A percentile compares a stretch with the other conserved stretches of the same genome.
phyloP scores from a whole-genome alignment of 2,113 vertebrate genomes.

The Microtus oregoni region DNA sequence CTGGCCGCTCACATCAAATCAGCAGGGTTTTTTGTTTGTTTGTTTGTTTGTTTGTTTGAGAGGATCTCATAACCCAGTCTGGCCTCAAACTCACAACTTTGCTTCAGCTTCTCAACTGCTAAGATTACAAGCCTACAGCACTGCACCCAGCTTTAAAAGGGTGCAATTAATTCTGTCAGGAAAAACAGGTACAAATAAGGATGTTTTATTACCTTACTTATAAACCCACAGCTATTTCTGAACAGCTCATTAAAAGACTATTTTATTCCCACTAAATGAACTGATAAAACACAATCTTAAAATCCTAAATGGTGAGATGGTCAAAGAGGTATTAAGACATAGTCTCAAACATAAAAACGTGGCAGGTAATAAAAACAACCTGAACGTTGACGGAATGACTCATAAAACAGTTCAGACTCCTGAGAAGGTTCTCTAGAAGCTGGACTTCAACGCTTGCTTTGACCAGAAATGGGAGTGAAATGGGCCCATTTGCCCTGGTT shows the following conservation, averaged over 20 bases:
- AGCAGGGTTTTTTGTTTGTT: no score
- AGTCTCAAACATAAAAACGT: not conserved
- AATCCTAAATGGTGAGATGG: not conserved
- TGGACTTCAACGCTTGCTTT: not conserved
- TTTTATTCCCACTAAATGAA: not conserved
- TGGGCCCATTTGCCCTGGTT: no score
- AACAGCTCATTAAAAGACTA: not conserved
- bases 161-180: not conserved
- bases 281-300: conserved; percentile 1
- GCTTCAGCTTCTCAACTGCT: not conserved
- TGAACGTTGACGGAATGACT: not conserved
- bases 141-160: not conserved
- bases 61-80: not conserved
- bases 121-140: not conserved
- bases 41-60: not conserved
- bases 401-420: not conserved
- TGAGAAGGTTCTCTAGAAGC: not conserved
- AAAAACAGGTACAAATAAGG: not conserved
- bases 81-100: not conserved
- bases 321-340: not conserved
- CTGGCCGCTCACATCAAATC: not conserved
- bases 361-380: not conserved
- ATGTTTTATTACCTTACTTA: conserved; percentile 1
- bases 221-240: not conserved
- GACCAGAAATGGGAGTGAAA: not conserved